A percentile compares a stretch with the other conserved stretches of the same genome.
phyloP scores from a whole-genome alignment of 2,888 invertebrate genomes.

The Neoitamus cyanurus region DNA sequence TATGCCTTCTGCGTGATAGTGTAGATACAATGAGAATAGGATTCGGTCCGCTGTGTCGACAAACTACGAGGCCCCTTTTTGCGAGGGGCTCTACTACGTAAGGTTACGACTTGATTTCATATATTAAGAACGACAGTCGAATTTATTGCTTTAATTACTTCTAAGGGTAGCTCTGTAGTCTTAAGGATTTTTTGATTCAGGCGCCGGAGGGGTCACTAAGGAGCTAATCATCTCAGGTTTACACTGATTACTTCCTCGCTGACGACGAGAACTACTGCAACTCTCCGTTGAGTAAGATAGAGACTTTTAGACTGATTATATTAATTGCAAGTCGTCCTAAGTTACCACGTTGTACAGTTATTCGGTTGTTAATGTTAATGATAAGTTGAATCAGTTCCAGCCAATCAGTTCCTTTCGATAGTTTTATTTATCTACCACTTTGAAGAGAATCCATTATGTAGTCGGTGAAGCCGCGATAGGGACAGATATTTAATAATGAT shows the following conservation, averaged over 20 bases:
- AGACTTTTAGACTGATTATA: conserved; percentile 53
- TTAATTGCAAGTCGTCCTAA: conserved; percentile 25
- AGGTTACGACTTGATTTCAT: background rate
- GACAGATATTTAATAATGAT: background rate
- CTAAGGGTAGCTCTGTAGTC: conserved; percentile 27
- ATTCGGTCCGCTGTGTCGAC: background rate
- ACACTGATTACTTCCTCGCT: conserved; percentile 37
- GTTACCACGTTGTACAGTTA: conserved; percentile 10
- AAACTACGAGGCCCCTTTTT: background rate
- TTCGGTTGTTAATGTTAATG: background rate
- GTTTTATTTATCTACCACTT: background rate
- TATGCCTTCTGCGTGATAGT: conserved; percentile 43
- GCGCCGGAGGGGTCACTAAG: conserved; percentile 8
- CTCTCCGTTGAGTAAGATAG: conserved; percentile 45
- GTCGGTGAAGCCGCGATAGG: background rate
- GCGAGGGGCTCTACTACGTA: background rate
- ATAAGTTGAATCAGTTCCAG: background rate
- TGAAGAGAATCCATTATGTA: background rate
- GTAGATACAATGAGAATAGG: conserved; percentile 22
- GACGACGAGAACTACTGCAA: conserved; percentile 5
- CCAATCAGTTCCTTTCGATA: background rate
- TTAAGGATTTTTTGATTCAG: conserved; percentile 31
- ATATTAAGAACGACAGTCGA: conserved; percentile 34
- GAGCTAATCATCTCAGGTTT: conserved; percentile 36
- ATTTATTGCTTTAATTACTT: conserved; percentile 44